These are phyloP conservation scores for Tholera decimalis DNA, from an alignment of 2,888 invertebrate genomes.

Conservation along the genomic window DNA sequence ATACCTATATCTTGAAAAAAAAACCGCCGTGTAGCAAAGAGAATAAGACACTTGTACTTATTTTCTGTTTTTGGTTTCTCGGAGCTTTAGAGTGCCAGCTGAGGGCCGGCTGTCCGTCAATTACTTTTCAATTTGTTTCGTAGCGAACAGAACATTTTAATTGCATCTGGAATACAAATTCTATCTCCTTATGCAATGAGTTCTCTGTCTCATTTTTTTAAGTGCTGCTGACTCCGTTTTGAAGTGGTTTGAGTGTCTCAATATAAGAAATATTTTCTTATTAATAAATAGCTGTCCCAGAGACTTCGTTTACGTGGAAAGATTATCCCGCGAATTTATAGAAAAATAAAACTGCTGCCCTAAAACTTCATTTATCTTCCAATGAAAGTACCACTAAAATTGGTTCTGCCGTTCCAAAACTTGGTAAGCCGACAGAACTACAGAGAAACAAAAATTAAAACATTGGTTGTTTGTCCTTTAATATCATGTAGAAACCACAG, in stretches of 20 bases:
- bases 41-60: neutral
- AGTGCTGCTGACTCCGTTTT: neutral
- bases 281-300: too few species aligned
- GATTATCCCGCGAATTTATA: too few species aligned
- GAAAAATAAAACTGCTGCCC: too few species aligned
- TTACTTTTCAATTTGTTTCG: neutral
- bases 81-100: neutral
- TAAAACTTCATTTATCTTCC: too few species aligned
- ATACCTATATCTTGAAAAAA: too few species aligned
- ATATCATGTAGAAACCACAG: too few species aligned
- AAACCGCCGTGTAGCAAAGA: neutral
- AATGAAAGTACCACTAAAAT: too few species aligned
- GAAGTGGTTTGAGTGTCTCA: neutral
- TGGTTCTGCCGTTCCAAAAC: too few species aligned
- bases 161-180: slow-evolving; percentile 4
- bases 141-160: neutral
- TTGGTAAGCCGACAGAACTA: too few species aligned
- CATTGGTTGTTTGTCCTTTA: too few species aligned
- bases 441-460: too few species aligned
- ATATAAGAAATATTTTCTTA: neutral
- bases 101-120: neutral
- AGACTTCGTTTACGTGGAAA: too few species aligned
- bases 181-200: neutral
- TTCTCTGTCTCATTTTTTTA: neutral
- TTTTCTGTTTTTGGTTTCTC: neutral